Evolutionary conservation across 1,140 invertebrate species (phyloP).

Genomic region (Augochlora pura): DNA sequence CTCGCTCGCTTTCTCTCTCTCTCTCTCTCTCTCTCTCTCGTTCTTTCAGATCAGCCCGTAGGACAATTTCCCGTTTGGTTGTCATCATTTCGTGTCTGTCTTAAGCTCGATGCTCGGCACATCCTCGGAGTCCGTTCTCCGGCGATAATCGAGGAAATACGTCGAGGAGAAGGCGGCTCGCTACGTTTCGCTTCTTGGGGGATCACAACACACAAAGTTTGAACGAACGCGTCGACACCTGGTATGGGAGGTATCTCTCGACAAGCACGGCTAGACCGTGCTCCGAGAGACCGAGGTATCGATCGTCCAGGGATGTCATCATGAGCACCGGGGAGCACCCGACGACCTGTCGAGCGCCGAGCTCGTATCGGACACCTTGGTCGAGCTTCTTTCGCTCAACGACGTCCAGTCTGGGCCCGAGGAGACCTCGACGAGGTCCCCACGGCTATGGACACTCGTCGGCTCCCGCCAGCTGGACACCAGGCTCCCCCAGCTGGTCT

Average conservation of each 20-base stretch:
- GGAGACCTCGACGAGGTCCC: slow-evolving; percentile 31
- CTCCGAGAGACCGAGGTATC: neutral
- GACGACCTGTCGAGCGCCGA: slow-evolving; percentile 14
- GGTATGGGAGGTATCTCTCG: neutral
- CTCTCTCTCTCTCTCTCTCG: too few relatives aligned
- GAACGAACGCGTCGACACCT: slow-evolving; percentile 32
- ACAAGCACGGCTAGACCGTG: neutral
- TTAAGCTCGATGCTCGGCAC: slow-evolving; percentile 41
- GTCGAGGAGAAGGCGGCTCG: slow-evolving; percentile 5
- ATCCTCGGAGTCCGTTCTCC: slow-evolving; percentile 21
- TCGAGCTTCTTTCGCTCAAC: neutral
- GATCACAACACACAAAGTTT: slow-evolving; percentile 47
- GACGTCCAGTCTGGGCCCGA: slow-evolving; percentile 14
- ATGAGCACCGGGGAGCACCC: slow-evolving; percentile 38
- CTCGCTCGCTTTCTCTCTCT: too few relatives aligned
- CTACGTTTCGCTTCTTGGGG: neutral
- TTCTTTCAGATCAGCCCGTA: neutral
- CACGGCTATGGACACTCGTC: slow-evolving; percentile 20
- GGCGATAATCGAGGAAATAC: neutral
- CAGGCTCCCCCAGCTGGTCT: slow-evolving; percentile 52
- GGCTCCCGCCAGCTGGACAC: slow-evolving; percentile 45
- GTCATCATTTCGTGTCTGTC: neutral
- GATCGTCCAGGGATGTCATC: slow-evolving; percentile 41
- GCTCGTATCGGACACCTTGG: neutral
- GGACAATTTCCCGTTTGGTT: neutral